phyloP scores from a whole-genome alignment of 2,888 invertebrate genomes.

The Sylvicola cinctus region DNA sequence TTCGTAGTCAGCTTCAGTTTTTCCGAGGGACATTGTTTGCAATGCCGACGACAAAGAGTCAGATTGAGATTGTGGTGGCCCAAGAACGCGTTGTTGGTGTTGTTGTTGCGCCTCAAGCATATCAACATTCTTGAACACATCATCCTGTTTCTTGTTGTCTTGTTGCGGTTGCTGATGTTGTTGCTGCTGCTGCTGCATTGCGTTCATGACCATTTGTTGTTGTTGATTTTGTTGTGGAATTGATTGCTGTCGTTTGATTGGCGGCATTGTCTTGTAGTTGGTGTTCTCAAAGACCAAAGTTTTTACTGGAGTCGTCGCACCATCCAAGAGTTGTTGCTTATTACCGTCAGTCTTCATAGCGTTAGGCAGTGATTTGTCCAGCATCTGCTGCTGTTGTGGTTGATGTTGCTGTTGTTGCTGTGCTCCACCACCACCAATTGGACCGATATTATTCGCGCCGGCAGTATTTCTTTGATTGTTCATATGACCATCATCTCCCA shows the following conservation, averaged over 20 bases:
- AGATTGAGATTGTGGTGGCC: constrained; percentile 9
- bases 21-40: constrained; percentile 40
- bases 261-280: constrained; percentile 59
- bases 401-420: background rate
- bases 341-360: constrained; percentile 14
- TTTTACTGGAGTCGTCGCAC: constrained; percentile 60
- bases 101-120: constrained; percentile 29
- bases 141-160: constrained; percentile 8
- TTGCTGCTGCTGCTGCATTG: constrained; percentile 4
- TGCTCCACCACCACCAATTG: too few species aligned
- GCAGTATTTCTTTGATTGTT: too few species aligned
- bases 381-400: background rate
- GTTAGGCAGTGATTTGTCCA: constrained; percentile 1
- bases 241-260: constrained; percentile 24
- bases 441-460: too few species aligned
- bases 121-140: constrained; percentile 13
- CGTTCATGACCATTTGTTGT: background rate
- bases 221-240: constrained; percentile 11
- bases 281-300: constrained; percentile 85
- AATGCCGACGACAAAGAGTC: constrained; percentile 31
- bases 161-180: constrained; percentile 11
- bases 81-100: constrained; percentile 10
- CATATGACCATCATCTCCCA: background rate
- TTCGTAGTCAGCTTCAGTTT: constrained; percentile 47
- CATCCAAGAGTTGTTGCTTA: constrained; percentile 32